phyloP scores from a whole-genome alignment of 2,888 invertebrate species.

The Fissipunctia ypsillon region DNA sequence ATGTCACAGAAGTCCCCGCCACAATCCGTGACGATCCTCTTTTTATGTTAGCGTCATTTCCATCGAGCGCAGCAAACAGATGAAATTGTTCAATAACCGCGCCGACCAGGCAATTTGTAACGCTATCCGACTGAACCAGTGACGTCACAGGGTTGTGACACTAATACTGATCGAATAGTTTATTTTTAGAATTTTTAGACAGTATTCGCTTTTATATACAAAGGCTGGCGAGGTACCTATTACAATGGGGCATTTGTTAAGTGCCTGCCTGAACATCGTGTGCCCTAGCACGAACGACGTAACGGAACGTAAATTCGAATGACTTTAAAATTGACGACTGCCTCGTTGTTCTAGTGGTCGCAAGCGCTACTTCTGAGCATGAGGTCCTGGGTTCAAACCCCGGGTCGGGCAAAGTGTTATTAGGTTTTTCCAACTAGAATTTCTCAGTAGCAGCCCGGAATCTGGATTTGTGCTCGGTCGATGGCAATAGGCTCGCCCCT shows the following conservation, averaged over 20 bases:
- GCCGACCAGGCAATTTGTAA: slow-evolving; percentile 49
- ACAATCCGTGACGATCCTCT: slow-evolving; percentile 19
- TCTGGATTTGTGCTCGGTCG: too few relatives aligned
- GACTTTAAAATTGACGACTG: too few relatives aligned
- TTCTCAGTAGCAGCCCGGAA: too few relatives aligned
- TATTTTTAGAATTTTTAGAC: slow-evolving; percentile 8
- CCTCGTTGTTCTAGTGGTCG: too few relatives aligned
- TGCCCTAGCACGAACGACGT: background rate
- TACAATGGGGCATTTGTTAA: background rate
- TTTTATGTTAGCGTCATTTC: slow-evolving; percentile 31
- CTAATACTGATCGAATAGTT: background rate
- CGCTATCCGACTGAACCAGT: slow-evolving; percentile 31
- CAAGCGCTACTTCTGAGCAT: too few relatives aligned
- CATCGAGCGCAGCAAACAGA: slow-evolving; percentile 49
- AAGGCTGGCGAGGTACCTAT: background rate
- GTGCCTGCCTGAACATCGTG: background rate
- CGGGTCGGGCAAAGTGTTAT: too few relatives aligned
- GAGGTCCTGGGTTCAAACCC: too few relatives aligned
- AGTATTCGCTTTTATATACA: background rate
- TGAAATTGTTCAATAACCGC: slow-evolving; percentile 54
- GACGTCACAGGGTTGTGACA: slow-evolving; percentile 28
- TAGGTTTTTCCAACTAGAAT: too few relatives aligned
- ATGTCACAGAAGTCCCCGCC: background rate
- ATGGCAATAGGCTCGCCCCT: too few relatives aligned
- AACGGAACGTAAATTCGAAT: background rate